A percentile compares a stretch with the other conserved stretches of the same genome.
These are phyloP conservation scores for Tetranychus piercei DNA, from an alignment of 2,888 invertebrate species.

Conservation along the genomic window DNA sequence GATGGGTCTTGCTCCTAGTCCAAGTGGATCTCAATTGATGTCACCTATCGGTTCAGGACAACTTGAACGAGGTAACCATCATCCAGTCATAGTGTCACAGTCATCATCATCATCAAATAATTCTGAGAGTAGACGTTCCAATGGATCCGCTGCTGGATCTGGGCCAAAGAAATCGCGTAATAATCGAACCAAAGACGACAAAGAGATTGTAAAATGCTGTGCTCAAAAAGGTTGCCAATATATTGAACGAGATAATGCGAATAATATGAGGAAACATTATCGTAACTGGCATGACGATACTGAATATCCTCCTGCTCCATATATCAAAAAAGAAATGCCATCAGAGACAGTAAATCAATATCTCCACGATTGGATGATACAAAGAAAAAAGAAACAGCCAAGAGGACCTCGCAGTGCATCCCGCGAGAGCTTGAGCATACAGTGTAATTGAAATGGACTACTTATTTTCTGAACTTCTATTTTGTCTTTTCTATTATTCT, in stretches of 20 bases:
- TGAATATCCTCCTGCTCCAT: conserved; percentile 4
- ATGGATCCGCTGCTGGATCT: background rate
- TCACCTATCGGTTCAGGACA: background rate
- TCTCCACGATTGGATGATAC: conserved; percentile 1
- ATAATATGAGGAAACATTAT: conserved; percentile 10
- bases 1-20: background rate
- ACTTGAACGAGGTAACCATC: background rate
- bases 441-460: too few species aligned
- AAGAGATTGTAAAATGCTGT: conserved; percentile 10
- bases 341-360: conserved; percentile 2
- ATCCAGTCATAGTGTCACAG: background rate
- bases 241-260: conserved; percentile 8
- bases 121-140: background rate
- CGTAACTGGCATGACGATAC: conserved; percentile 5
- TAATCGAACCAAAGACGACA: conserved; percentile 8
- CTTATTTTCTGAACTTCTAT: too few species aligned
- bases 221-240: conserved; percentile 3
- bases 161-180: background rate
- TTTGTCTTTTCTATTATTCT: too few species aligned
- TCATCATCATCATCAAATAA: background rate
- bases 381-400: conserved; percentile 6
- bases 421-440: too few species aligned
- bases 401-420: background rate
- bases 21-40: background rate
- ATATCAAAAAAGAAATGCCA: conserved; percentile 5